phyloP scores from a whole-genome alignment of 2,797 vertebrate species.

The Heliangelus exortis region DNA sequence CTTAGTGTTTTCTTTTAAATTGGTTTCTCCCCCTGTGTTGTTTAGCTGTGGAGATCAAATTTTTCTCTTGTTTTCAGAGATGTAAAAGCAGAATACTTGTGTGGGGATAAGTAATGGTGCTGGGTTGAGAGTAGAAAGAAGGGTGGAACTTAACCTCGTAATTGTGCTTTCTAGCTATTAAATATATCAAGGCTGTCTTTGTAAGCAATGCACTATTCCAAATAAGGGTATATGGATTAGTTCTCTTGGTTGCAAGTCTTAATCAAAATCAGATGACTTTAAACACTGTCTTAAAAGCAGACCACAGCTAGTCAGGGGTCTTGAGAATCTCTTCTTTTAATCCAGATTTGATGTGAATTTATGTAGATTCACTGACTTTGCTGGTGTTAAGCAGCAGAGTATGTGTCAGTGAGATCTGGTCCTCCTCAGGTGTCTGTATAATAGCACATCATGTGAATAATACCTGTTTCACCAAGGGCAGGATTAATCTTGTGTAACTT shows the following conservation, averaged over 20 bases:
- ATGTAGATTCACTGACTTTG: not conserved
- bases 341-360: not conserved
- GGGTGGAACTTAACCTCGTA: not conserved
- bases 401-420: not conserved
- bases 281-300: not conserved
- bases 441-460: not conserved
- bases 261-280: constrained; percentile 35
- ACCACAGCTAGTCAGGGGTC: not conserved
- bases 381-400: not conserved
- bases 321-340: not conserved
- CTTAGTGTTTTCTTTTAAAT: not conserved
- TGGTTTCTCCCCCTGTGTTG: not conserved
- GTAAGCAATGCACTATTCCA: not conserved
- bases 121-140: not conserved
- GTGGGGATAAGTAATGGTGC: not conserved
- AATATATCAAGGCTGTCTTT: not conserved
- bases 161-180: not conserved
- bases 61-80: not conserved
- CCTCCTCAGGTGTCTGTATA: not conserved
- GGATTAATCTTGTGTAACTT: not conserved
- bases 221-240: constrained; percentile 17
- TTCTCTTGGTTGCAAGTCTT: constrained; percentile 20
- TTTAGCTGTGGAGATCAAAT: not conserved
- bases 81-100: not conserved
- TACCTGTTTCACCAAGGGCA: not conserved